Evolutionary conservation across 1,140 invertebrate genomes (phyloP).

Genomic region (Marisa cornuarietis): DNA sequence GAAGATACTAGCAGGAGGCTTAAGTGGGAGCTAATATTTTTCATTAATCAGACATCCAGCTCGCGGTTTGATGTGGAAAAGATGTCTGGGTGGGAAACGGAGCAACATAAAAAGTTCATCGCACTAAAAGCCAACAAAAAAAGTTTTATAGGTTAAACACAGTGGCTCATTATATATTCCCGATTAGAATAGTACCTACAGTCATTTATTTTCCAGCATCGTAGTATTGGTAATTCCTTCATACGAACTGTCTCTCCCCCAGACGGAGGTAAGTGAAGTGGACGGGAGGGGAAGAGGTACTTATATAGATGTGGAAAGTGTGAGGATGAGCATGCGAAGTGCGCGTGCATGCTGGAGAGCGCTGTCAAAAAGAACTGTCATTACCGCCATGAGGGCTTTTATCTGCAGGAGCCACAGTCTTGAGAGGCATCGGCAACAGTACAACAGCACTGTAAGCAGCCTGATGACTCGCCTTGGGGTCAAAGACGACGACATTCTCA

Average conservation of each 20-base stretch:
- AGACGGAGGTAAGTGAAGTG: not conserved
- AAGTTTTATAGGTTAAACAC: too few species aligned
- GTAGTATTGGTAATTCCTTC: not conserved
- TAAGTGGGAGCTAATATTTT: too few species aligned
- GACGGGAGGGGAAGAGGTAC: not conserved
- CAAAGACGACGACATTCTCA: constrained; percentile 35
- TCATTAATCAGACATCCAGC: too few species aligned
- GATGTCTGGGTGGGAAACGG: too few species aligned
- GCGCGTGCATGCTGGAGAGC: not conserved
- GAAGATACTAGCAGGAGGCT: too few species aligned
- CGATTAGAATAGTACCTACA: too few species aligned
- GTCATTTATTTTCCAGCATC: too few species aligned
- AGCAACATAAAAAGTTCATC: too few species aligned
- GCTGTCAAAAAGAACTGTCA: not conserved
- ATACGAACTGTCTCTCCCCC: not conserved
- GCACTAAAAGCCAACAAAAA: too few species aligned
- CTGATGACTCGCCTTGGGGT: constrained; percentile 41
- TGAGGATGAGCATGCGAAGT: not conserved
- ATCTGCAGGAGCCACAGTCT: constrained; percentile 20
- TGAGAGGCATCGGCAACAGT: constrained; percentile 27
- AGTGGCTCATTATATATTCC: too few species aligned
- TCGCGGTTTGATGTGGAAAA: too few species aligned
- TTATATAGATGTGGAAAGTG: not conserved
- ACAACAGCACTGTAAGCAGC: constrained; percentile 25
- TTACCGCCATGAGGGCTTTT: not conserved